Evolutionary conservation across 1,140 invertebrate genomes (phyloP), one percentile per base, ranked within the genome.

Genomic region (Camponotus floridanus): DNA sequence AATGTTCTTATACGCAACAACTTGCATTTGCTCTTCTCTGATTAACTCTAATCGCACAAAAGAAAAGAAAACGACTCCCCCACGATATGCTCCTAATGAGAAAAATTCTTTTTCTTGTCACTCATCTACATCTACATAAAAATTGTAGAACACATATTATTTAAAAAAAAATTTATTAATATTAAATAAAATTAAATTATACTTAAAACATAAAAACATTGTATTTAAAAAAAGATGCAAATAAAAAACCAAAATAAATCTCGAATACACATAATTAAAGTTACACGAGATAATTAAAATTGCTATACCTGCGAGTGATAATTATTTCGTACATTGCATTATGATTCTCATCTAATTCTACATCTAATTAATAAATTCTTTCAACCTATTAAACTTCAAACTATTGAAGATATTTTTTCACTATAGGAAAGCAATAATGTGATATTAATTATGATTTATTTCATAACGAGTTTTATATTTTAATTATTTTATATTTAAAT

Each of bases 281-380:
- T 5, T 36, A 42, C 7, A 33, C 8, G 13, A 13, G n/a, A 42
- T 67, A 79, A 79, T 79, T 39, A 51, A 55, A 79, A 79, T 0
- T 18, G 18, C 21, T 36, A 33, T 7, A 1, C 26, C 26, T 48
- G 31, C 36, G 42, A 65, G 3, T 45, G 15, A 7, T 65, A 51
- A 36, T 18, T 59, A 39, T 76, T 76, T 45, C 2, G 21, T 26
- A 45, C 26, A 26, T 26, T 26, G 0, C 26, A 26, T 67, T 36
- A 76, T 59, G 6, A 45, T 31, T 21, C 7, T 65, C 48, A 36
- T 79, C 42, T n/a, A n/a, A n/a, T n/a, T n/a, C n/a, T 36, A 8
- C 62, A 65, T 48, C 8, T n/a, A 76, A 48, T 65, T 65, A 65
- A 78, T 65, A 65, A 65, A 9, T 36, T 67, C 55, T 78, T 36